Percentiles rank a stretch among this genome's conserved stretches.
Evolutionary conservation across 2,797 vertebrate species (phyloP).

Genomic region (Anguilla obscura): DNA sequence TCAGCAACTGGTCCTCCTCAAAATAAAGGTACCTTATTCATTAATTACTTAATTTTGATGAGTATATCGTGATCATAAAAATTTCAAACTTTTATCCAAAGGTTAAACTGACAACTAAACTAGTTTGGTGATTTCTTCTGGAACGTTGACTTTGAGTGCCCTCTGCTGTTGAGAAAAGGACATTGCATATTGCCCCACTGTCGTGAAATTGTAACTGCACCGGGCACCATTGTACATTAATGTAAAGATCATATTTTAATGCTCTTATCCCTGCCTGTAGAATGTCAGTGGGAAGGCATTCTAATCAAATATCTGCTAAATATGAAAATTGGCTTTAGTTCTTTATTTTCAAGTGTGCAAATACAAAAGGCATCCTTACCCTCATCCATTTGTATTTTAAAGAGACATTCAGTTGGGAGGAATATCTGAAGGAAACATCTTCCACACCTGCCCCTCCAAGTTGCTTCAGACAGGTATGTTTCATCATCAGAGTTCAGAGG

Average conservation of each 20-base stretch:
- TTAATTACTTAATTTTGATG: background rate
- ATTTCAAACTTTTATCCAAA: background rate
- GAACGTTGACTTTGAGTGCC: slow-evolving; percentile 11
- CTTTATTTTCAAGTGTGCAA: background rate
- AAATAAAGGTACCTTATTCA: slow-evolving; percentile 72
- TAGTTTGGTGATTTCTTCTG: background rate
- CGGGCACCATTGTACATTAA: background rate
- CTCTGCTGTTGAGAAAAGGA: slow-evolving; percentile 34
- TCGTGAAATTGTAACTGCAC: background rate
- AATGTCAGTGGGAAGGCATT: background rate
- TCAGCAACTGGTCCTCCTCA: slow-evolving; percentile 68
- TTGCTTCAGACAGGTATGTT: slow-evolving; percentile 90
- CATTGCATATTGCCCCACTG: background rate
- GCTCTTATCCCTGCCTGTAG: background rate
- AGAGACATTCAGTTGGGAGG: slow-evolving; percentile 90
- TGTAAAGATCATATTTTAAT: background rate
- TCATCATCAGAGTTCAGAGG: background rate
- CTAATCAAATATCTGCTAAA: background rate
- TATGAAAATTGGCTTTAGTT: background rate
- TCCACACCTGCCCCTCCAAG: slow-evolving; percentile 80
- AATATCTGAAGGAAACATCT: slow-evolving; percentile 89
- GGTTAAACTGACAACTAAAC: background rate
- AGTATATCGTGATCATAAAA: background rate
- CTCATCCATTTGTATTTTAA: slow-evolving; percentile 47
- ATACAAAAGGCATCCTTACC: slow-evolving; percentile 33